Conservation (phyloP, 2,888 invertebrate genomes). For the Amphimallon solstitiale region DNA sequence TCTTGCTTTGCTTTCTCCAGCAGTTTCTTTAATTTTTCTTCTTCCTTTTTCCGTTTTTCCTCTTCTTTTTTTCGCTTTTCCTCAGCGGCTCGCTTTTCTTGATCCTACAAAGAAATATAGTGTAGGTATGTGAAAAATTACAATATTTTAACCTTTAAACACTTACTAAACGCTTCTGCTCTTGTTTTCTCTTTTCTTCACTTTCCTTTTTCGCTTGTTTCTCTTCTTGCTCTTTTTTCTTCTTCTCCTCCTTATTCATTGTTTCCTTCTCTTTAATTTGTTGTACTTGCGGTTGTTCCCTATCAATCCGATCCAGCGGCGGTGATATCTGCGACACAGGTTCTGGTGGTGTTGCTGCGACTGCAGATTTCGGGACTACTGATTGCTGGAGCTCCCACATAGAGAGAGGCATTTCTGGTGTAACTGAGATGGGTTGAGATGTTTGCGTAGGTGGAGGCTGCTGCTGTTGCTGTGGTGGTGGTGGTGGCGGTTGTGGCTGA, state of each 20-base stretch:
- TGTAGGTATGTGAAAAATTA: conserved; percentile 10
- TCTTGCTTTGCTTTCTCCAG: conserved; percentile 65
- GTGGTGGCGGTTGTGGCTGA: conserved; percentile 44
- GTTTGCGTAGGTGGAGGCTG: conserved; percentile 44
- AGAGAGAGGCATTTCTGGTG: conserved; percentile 52
- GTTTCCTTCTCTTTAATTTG: conserved; percentile 55
- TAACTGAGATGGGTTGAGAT: conserved; percentile 48
- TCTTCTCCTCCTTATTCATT: conserved; percentile 64
- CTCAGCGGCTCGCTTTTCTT: conserved; percentile 65
- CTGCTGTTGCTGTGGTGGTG: conserved; percentile 45
- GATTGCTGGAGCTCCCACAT: conserved; percentile 58
- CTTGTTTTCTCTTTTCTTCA: conserved; percentile 65
- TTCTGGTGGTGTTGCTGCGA: conserved; percentile 33
- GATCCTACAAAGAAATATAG: conserved; percentile 60
- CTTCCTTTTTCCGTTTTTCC: conserved; percentile 65
- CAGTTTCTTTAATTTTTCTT: conserved; percentile 66
- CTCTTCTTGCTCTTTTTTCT: conserved; percentile 64
- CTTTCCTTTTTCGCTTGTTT: conserved; percentile 64
- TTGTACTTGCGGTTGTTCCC: conserved; percentile 39
- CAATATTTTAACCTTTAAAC: background rate
- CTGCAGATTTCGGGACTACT: conserved; percentile 40
- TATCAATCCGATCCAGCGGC: conserved; percentile 29
- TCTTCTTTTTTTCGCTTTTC: conserved; percentile 67
- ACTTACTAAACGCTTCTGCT: conserved; percentile 61
- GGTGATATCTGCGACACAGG: conserved; percentile 12